Percentiles rank a stretch among this genome's conserved stretches.
Conservation (phyloP, 64 coral and sea anemone species). For the Pocillopora verrucosa region DNA sequence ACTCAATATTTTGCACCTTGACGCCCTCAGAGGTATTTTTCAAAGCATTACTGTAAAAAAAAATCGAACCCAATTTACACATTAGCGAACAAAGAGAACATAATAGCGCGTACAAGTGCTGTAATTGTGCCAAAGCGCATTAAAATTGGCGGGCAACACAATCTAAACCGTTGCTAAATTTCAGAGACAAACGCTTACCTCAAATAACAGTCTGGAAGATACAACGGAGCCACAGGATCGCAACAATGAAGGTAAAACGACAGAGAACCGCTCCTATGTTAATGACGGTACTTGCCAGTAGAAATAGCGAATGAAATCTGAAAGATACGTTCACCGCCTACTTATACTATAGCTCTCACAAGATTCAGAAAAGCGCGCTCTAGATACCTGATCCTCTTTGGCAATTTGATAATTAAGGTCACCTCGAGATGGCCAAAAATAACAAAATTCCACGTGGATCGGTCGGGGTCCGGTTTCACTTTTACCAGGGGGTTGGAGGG, state of each 20-base stretch:
- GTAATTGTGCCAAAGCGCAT: neutral
- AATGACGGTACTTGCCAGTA: neutral
- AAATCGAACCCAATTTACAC: neutral
- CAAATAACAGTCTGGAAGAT: neutral
- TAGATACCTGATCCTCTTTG: neutral
- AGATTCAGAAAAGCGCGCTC: neutral
- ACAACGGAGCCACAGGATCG: neutral
- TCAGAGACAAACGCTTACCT: neutral
- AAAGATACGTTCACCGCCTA: neutral
- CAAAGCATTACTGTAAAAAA: neutral
- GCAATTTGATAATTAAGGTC: neutral
- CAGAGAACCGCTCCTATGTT: neutral
- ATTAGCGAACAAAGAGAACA: neutral
- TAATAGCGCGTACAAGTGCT: neutral
- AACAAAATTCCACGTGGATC: neutral
- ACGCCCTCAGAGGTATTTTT: neutral
- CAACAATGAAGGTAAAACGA: neutral
- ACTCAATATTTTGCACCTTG: neutral
- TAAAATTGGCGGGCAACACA: neutral
- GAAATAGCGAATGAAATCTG: neutral
- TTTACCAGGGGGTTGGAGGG: neutral
- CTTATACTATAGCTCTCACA: neutral
- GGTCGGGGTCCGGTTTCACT: neutral
- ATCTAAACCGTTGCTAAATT: neutral
- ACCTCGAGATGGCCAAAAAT: slow-evolving; percentile 11